Percentiles rank a stretch among this genome's conserved stretches.
Conservation (phyloP, 2,113 vertebrate genomes). For the Gopherus flavomarginatus region DNA sequence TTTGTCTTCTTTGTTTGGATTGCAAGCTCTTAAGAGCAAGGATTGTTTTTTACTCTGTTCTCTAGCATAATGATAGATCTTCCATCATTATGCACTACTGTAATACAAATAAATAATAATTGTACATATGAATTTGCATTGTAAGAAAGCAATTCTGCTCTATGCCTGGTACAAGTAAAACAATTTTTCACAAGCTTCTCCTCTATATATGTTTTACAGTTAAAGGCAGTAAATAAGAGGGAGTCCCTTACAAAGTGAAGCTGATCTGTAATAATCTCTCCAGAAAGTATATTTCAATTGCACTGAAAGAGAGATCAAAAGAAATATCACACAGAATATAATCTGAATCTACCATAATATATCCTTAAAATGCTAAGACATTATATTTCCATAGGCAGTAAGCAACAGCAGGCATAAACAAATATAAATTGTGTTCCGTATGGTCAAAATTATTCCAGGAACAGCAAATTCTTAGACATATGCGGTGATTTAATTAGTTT, state of each 20-base stretch:
- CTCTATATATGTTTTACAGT: not conserved
- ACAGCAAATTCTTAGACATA: constrained; percentile 28
- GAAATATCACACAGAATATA: not conserved
- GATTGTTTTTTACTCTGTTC: not conserved
- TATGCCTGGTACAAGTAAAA: not conserved
- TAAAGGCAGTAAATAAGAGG: not conserved
- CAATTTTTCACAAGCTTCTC: not conserved
- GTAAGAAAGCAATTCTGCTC: not conserved
- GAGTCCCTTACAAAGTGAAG: not conserved
- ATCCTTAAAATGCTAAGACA: not conserved
- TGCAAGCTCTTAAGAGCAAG: not conserved
- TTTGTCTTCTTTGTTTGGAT: not conserved
- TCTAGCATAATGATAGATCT: not conserved
- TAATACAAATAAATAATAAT: not conserved
- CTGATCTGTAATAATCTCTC: constrained; percentile 4
- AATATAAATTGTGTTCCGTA: constrained; percentile 52
- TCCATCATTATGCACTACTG: not conserved
- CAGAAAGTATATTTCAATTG: not conserved
- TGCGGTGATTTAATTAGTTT: constrained; percentile 34
- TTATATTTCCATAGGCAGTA: constrained; percentile 19
- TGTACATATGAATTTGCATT: not conserved
- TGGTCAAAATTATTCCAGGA: constrained; percentile 45
- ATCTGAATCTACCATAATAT: not conserved
- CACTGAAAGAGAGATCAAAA: constrained; percentile 23
- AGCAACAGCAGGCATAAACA: constrained; percentile 8